These are phyloP conservation scores for Parelbella ahira DNA, from an alignment of 2,888 invertebrate genomes.

Conservation along the genomic window DNA sequence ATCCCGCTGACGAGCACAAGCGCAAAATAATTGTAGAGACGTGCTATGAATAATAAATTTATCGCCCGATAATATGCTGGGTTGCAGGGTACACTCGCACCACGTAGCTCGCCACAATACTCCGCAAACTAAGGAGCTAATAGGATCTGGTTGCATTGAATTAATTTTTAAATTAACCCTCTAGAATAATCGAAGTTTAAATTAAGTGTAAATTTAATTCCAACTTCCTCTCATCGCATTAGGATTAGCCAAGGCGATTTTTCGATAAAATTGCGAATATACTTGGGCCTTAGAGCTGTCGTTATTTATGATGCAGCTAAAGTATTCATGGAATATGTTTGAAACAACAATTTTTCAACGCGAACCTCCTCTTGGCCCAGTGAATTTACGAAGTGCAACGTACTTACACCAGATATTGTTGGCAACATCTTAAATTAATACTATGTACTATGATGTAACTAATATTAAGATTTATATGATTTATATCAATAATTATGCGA, in stretches of 20 bases:
- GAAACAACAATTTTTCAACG: conserved; percentile 25
- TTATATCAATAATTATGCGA: too few relatives aligned
- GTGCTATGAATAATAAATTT: conserved; percentile 60
- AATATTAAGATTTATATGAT: too few relatives aligned
- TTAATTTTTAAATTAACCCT: conserved; percentile 47
- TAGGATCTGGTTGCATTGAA: conserved; percentile 44
- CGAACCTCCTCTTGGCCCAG: conserved; percentile 17
- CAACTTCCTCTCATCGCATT: conserved; percentile 3
- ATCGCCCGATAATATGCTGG: conserved; percentile 44
- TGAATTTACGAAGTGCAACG: conserved; percentile 6
- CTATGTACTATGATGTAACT: too few relatives aligned
- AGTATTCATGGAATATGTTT: conserved; percentile 29
- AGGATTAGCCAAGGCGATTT: conserved; percentile 1
- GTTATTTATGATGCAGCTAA: conserved; percentile 29
- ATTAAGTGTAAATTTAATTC: conserved; percentile 12
- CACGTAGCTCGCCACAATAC: conserved; percentile 29
- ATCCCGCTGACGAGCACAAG: conserved; percentile 37
- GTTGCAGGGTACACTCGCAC: conserved; percentile 7
- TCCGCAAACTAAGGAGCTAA: conserved; percentile 47
- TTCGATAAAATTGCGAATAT: background rate
- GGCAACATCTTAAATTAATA: too few relatives aligned
- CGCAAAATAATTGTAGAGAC: conserved; percentile 48
- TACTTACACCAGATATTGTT: too few relatives aligned
- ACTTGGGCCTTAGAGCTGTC: conserved; percentile 15
- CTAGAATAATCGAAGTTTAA: conserved; percentile 32